Conservation (phyloP, 2,888 invertebrate species). For the Phorcus lineatus region DNA sequence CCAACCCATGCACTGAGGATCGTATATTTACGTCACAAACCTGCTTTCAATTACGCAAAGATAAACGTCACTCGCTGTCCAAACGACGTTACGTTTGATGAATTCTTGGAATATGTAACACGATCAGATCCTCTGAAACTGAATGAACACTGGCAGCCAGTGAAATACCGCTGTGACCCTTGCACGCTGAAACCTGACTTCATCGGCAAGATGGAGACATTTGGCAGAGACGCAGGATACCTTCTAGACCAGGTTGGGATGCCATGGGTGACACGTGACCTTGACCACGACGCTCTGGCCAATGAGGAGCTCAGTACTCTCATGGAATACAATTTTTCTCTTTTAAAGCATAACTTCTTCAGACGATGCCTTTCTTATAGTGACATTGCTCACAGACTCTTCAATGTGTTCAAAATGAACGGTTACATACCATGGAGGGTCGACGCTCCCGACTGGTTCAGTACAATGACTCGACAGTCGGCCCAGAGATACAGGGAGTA, state of each 20-base stretch:
- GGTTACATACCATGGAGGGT: not conserved
- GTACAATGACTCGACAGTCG: no score
- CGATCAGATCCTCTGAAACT: not conserved
- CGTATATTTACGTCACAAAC: no score
- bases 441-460: not conserved
- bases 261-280: not conserved
- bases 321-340: not conserved
- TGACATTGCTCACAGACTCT: not conserved
- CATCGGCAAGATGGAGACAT: slow-evolving; percentile 42
- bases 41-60: no score
- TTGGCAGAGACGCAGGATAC: slow-evolving; percentile 32
- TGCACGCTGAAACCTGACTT: slow-evolving; percentile 37
- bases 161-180: slow-evolving; percentile 34
- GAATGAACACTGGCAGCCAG: slow-evolving; percentile 42
- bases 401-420: not conserved
- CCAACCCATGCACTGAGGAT: not conserved
- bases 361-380: not conserved
- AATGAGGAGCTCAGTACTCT: not conserved
- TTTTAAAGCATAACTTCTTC: not conserved
- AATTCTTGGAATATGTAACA: slow-evolving; percentile 30
- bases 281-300: not conserved
- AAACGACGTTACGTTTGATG: slow-evolving; percentile 30
- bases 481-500: no score
- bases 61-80: slow-evolving; percentile 2
- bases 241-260: not conserved